These are phyloP conservation scores for Rapana venosa DNA, from an alignment of 2,888 invertebrate species.

Conservation along the genomic window DNA sequence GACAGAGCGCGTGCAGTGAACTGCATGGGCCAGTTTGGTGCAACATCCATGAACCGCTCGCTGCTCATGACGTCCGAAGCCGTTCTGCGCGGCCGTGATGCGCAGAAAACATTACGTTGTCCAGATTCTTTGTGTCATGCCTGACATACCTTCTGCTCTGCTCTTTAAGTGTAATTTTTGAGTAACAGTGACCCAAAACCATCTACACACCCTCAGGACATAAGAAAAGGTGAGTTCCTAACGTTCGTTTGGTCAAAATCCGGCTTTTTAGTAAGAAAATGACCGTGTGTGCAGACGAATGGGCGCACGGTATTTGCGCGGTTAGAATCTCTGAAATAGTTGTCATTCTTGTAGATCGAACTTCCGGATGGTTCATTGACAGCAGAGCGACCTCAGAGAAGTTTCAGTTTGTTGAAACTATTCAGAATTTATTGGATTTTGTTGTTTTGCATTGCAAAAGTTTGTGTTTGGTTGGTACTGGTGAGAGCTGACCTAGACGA, in stretches of 20 bases:
- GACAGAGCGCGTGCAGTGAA: slow-evolving; percentile 4
- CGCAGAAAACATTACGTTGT: slow-evolving; percentile 85
- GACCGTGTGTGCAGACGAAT: slow-evolving; percentile 62
- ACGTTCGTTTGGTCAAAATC: slow-evolving; percentile 44
- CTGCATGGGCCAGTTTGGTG: slow-evolving; percentile 30
- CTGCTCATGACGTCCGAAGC: slow-evolving; percentile 39
- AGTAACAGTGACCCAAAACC: slow-evolving; percentile 78
- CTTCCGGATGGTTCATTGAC: slow-evolving; percentile 71
- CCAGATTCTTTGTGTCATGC: slow-evolving; percentile 98
- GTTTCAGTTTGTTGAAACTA: slow-evolving; percentile 19
- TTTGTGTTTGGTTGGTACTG: slow-evolving; percentile 1
- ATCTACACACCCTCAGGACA: slow-evolving; percentile 83
- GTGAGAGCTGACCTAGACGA: slow-evolving; percentile 37
- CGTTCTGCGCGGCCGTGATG: slow-evolving; percentile 71
- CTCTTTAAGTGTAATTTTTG: slow-evolving; percentile 63
- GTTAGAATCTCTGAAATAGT: slow-evolving; percentile 78
- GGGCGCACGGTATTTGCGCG: slow-evolving; percentile 71
- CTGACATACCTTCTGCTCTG: slow-evolving; percentile 90
- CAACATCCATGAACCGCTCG: slow-evolving; percentile 14
- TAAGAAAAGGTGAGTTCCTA: slow-evolving; percentile 82
- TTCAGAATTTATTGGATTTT: slow-evolving; percentile 22
- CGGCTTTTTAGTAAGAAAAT: slow-evolving; percentile 12
- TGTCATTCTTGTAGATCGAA: slow-evolving; percentile 76
- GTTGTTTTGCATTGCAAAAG: not conserved
- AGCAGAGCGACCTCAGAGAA: slow-evolving; percentile 28